Conservation (phyloP, 2,888 invertebrate genomes). For the Incurvaria masculella region DNA sequence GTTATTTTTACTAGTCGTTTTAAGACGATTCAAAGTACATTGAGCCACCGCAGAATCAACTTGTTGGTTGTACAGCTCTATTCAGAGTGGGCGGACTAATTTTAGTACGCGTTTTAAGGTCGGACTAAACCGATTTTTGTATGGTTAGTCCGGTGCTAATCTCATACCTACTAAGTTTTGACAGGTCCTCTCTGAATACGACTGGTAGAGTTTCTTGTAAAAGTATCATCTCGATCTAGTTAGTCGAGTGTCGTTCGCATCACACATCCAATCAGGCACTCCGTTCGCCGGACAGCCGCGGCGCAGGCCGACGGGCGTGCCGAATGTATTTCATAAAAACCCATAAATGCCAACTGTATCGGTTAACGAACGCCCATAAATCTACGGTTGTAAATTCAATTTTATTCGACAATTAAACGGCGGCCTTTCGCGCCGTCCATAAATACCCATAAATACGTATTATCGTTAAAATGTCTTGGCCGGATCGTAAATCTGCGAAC, state of each 20-base stretch:
- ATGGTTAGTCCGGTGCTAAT: too few species aligned
- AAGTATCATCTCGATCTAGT: too few species aligned
- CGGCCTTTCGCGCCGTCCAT: conserved; percentile 46
- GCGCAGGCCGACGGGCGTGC: neutral
- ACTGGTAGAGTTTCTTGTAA: too few species aligned
- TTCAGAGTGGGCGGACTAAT: too few species aligned
- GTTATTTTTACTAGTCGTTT: too few species aligned
- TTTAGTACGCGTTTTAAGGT: too few species aligned
- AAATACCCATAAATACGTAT: conserved; percentile 53
- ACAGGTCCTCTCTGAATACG: too few species aligned
- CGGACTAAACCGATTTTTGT: too few species aligned
- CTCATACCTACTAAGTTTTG: too few species aligned
- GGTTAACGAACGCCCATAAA: conserved; percentile 28
- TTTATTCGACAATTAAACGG: conserved; percentile 56
- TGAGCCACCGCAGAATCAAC: too few species aligned
- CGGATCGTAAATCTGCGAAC: conserved; percentile 40
- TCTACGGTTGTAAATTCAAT: conserved; percentile 51
- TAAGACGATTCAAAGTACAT: too few species aligned
- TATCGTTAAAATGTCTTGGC: conserved; percentile 53
- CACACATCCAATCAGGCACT: neutral
- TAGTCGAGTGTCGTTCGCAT: neutral
- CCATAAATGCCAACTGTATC: conserved; percentile 28
- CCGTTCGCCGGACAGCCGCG: neutral
- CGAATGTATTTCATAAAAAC: conserved; percentile 24
- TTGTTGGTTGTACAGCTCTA: too few species aligned